Conservation (phyloP, 2,888 invertebrate genomes). For the Drosophila emarginata region DNA sequence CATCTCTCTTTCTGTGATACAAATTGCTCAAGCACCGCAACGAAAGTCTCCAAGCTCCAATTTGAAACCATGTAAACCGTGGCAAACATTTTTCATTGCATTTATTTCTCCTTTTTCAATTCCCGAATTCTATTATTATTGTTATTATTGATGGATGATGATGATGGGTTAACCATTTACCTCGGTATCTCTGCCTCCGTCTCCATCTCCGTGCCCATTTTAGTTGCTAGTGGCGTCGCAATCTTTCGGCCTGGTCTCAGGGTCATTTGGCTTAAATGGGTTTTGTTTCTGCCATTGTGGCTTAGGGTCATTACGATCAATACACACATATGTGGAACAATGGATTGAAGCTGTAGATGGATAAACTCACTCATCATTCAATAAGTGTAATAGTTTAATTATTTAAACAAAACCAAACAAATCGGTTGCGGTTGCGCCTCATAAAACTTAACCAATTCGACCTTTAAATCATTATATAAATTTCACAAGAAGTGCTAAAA, state of each 20-base stretch:
- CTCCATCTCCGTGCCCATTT: not conserved
- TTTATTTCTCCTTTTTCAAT: conserved; percentile 46
- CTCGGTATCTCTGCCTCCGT: not conserved
- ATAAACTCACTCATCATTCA: conserved; percentile 8
- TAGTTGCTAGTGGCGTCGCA: conserved; percentile 8
- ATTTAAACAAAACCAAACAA: conserved; percentile 19
- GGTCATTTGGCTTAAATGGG: conserved; percentile 66
- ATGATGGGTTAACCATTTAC: conserved; percentile 36
- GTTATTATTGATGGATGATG: conserved; percentile 56
- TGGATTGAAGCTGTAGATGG: conserved; percentile 34
- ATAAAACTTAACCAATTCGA: conserved; percentile 60
- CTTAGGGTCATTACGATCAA: conserved; percentile 60
- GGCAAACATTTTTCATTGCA: conserved; percentile 60
- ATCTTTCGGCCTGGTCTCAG: conserved; percentile 50
- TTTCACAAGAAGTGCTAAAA: conserved; percentile 54
- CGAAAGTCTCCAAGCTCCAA: conserved; percentile 17
- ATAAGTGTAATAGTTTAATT: conserved; percentile 11
- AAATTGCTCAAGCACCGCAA: conserved; percentile 13
- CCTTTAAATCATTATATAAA: conserved; percentile 54
- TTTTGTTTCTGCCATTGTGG: conserved; percentile 53
- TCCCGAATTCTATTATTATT: conserved; percentile 66
- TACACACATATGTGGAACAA: conserved; percentile 42
- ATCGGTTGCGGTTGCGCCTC: conserved; percentile 36
- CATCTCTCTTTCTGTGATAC: conserved; percentile 3
- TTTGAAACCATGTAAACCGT: conserved; percentile 43